Base-by-base conservation (phyloP, 2,888 invertebrate species). In the Amiota minor region DNA sequence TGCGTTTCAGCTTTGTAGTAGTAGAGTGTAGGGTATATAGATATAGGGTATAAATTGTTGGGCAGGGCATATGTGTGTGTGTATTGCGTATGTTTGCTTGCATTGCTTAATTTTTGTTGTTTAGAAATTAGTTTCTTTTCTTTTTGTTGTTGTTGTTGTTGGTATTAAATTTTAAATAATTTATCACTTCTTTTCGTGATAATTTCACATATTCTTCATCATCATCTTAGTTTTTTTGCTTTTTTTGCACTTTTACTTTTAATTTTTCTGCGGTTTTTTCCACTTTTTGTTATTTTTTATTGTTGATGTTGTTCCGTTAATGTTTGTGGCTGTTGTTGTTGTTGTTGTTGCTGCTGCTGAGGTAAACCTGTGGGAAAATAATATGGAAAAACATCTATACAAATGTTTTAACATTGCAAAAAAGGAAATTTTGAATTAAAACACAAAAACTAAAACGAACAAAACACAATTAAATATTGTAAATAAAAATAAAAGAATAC, bases 351-450 rank as follows among this genome's bases (percentile, higher is more conserved):
- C 23, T 80, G 82, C 55, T 74, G 75, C 61, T 74, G 75, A 18
- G 81, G 79, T 68, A 74, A 75, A 75, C 85, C 85, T 86, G 86
- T 59, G 68, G 75, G 78, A 78, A 78, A 86, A 74, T 79, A 80
- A 80, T 79, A 84, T 77, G 80, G 78, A 83, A 86, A 86, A 86
- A 82, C 86, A 86, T 86, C 86, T 86, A 35, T 73, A 76, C 76
- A 86, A 35, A 82, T 85, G 84, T 83, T 85, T 86, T 83, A 64
- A 47, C 70, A 73, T 73, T 18, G 11, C 14, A 50, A 49, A 73
- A 70, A 73, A 76, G 6, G 64, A 78, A 76, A 71, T 71, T 18
- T 71, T 74, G 74, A 72, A 50, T 56, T 18, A 77, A 77, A 76
- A 77, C 68, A 35, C 6, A 35, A 35, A 35, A 35, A n/a, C n/a